phyloP scores from a whole-genome alignment of 2,113 vertebrate species.

The Macquaria ambigua region DNA sequence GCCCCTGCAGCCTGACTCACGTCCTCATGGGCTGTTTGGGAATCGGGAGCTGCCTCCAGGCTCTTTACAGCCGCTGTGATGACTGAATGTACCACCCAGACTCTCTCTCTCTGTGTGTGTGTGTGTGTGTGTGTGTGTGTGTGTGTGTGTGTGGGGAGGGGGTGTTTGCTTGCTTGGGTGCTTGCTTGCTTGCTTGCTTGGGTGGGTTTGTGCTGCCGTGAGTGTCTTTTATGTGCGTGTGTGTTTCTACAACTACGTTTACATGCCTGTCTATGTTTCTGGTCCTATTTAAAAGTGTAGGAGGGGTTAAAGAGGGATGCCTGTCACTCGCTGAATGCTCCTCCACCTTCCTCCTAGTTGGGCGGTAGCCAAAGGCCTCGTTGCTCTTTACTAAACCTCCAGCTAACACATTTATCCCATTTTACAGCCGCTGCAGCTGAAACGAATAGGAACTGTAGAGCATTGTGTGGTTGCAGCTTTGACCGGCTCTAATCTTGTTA shows the following conservation, averaged over 20 bases:
- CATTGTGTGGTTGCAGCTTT: conserved; percentile 44
- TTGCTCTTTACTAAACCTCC: conserved; percentile 27
- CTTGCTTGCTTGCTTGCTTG: too few species aligned
- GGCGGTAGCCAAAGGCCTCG: conserved; percentile 27
- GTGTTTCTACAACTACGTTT: conserved; percentile 21
- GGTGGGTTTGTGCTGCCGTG: too few species aligned
- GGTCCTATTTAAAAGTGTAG: conserved; percentile 1
- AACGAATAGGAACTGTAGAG: conserved; percentile 30
- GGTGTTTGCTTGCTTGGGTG: too few species aligned
- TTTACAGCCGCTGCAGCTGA: conserved; percentile 42
- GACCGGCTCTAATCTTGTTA: conserved; percentile 59
- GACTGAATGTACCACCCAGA: conserved; percentile 34
- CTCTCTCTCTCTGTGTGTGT: too few species aligned
- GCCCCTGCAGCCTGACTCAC: conserved; percentile 26
- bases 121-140: too few species aligned
- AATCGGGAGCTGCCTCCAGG: conserved; percentile 27
- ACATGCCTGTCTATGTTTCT: neutral
- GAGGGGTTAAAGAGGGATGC: conserved; percentile 15
- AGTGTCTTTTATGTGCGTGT: too few species aligned
- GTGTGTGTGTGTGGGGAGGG: too few species aligned
- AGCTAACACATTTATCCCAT: conserved; percentile 61
- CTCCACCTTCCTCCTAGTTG: conserved; percentile 50
- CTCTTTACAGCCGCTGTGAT: conserved; percentile 29
- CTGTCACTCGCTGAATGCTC: conserved; percentile 55
- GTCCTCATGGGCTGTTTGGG: conserved; percentile 15